Base-by-base conservation (phyloP, 2,888 invertebrate genomes). In the Pardosa pseudoannulata region DNA sequence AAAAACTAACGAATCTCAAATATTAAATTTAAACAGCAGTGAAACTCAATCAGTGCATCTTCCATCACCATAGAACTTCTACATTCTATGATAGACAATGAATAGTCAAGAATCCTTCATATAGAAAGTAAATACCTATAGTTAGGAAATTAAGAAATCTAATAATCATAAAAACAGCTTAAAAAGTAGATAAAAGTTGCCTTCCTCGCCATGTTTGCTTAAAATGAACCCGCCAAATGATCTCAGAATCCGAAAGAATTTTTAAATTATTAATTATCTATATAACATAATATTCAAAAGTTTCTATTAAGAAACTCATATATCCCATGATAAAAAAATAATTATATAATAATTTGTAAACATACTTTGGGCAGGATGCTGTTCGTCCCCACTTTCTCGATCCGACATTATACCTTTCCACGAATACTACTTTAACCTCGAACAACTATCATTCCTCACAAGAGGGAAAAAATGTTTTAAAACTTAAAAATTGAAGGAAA, bases 401-500 rank as follows among this genome's bases (percentile, higher is more conserved):
- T 92, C 92, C 91, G 92, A 92, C 92, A 92, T 92, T 90, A 90
- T 91, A 91, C 90, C 91, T 90, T 91, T 90, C 91, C 90, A 90
- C 89, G 89, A 89, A 90, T 89, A 89, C 89, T 82, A 87, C 88
- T 90, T 89, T 88, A 87, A 79, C 87, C 87, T 87, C 87, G 87
- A 79, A 79, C 80, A 65, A 73, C 72, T 72, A 78, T 73, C 72
- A 78, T 39, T 65, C 56, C 67, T 68, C 68, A 50, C 36, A 56
- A 85, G 78, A 79, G 31, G 32, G 31, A 67, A 23, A 67, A 16
- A 16, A 56, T 2, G 23, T 23, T 56, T 56, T 23, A 56, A 56
- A 56, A 56, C 23, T 56, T 56, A 56, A 56, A 56, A 56, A 56
- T 46, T 13, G 1, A 46, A 11, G n/a, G n/a, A n/a, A n/a, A 46